Evolutionary conservation across 2,113 vertebrate genomes (phyloP).

Genomic region (Lutjanus erythropterus): DNA sequence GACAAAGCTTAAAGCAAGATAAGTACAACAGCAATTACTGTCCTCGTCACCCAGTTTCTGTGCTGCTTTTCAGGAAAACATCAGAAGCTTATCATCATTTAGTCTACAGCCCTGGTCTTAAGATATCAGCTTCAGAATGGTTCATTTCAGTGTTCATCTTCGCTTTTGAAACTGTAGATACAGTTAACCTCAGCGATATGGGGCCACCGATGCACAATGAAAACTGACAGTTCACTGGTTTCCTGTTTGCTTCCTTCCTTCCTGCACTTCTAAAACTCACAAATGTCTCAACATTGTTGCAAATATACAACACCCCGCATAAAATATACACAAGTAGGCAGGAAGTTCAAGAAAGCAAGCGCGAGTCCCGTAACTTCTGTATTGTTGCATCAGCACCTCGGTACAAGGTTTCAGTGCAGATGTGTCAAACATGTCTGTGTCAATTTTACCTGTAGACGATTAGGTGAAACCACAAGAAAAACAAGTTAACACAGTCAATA

Average conservation of each 20-base stretch:
- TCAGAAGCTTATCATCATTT: not conserved
- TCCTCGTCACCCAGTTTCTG: not conserved
- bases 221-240: constrained; percentile 49
- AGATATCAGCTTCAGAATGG: not conserved
- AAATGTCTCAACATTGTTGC: constrained; percentile 1
- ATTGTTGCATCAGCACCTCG: not conserved
- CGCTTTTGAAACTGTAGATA: not conserved
- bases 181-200: not conserved
- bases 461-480: not conserved
- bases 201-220: constrained; percentile 7
- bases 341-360: not conserved
- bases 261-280: constrained; percentile 17
- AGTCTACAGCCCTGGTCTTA: not conserved
- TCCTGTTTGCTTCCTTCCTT: constrained; percentile 56
- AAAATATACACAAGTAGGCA: not conserved
- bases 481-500: not conserved
- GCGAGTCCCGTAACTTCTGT: not conserved
- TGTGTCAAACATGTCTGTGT: not conserved
- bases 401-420: not conserved
- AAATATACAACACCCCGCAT: not conserved
- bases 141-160: not conserved
- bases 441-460: not conserved
- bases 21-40: not conserved
- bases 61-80: not conserved
- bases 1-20: not conserved